Base-by-base conservation (phyloP, 2,113 vertebrate species). In the Thymallus thymallus region DNA sequence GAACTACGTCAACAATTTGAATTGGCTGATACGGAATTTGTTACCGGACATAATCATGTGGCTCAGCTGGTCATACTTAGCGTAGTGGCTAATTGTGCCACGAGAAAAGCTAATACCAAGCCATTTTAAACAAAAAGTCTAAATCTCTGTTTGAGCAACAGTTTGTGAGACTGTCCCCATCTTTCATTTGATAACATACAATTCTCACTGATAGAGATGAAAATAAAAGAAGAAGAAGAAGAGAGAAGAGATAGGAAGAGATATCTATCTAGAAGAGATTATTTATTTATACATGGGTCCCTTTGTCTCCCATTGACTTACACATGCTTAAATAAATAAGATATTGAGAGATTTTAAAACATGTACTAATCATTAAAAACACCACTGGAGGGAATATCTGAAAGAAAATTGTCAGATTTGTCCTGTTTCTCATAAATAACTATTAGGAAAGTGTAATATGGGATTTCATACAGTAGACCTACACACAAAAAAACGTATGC, bases 261-360 rank as follows among this genome's bases (percentile, higher is more conserved):
- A n/a, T n/a, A n/a, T n/a, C n/a, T n/a, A n/a, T n/a, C 30, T 26
- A 60, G 24, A 75, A 74, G 79, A 79, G 55, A 87, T 91, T 91
- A 91, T 91, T 91, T 87, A 76, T 83, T 90, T 87, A 76, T 83
- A 91, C 89, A 91, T 86, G 86, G 84, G 76, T 86, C 84, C 84
- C 84, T 84, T 85, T 85, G 12, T 64, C 76, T 79, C 76, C 78
- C 75, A 64, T 75, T 20, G 58, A 82, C 75, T 82, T 79, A 76
- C 46, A 81, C 68, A 24, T 3, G 68, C 51, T 77, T 79, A 74
- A 74, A 88, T 88, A 86, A 89, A 88, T 92, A 76, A 87, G 23
- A 60, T 16, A 61, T 10, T 18, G 13, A 24, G 29, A 58, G 22
- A 29, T 75, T 71, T 78, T 86, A 41, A 41, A 7, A 76, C 32